These are phyloP conservation scores for Pelodytes ibericus DNA, from an alignment of 2,797 vertebrate species.

Conservation along the genomic window DNA sequence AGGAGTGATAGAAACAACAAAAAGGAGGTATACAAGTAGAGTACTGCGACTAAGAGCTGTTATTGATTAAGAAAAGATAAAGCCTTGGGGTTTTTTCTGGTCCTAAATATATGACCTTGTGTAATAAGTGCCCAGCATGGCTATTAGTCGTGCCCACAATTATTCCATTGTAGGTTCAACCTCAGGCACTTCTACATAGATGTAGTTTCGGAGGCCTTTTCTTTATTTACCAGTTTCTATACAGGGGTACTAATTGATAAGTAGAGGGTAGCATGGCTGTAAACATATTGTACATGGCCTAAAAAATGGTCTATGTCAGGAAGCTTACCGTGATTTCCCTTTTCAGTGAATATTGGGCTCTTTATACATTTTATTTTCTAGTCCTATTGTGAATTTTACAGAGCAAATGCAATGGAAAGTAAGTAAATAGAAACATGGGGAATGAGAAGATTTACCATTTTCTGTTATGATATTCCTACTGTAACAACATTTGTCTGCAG, in stretches of 20 bases:
- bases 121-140: slow-evolving; percentile 41
- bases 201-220: slow-evolving; percentile 29
- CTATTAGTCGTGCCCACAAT: slow-evolving; percentile 17
- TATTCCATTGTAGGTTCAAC: slow-evolving; percentile 21
- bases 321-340: background rate
- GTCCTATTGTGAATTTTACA: too few species aligned
- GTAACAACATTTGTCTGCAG: too few species aligned
- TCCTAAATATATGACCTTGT: slow-evolving; percentile 26
- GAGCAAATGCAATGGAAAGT: too few species aligned
- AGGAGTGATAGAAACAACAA: slow-evolving; percentile 11
- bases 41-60: background rate
- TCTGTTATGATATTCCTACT: too few species aligned
- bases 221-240: background rate
- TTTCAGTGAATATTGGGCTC: background rate
- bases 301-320: background rate
- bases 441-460: too few species aligned
- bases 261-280: slow-evolving; percentile 18
- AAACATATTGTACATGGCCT: background rate
- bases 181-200: slow-evolving; percentile 11
- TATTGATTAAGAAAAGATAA: slow-evolving; percentile 33
- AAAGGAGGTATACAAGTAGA: slow-evolving; percentile 23
- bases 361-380: too few species aligned
- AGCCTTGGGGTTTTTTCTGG: slow-evolving; percentile 30
- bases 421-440: too few species aligned
- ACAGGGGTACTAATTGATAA: slow-evolving; percentile 35